These are phyloP conservation scores for Helicorthomorpha holstii DNA, from an alignment of 1,140 invertebrate genomes.

Conservation along the genomic window DNA sequence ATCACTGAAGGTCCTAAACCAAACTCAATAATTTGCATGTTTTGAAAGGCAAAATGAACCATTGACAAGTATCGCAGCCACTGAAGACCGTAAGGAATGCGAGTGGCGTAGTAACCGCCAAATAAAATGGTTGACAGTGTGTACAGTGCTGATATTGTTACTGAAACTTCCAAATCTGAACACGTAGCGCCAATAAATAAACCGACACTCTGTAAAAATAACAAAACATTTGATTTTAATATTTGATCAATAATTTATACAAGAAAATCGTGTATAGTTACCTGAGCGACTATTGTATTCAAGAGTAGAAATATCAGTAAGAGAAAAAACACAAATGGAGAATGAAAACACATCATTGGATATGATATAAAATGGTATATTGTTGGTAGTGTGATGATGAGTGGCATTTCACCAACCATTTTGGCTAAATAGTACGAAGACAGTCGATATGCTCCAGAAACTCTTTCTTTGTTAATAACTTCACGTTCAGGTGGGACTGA, in stretches of 20 bases:
- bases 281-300: conserved; percentile 57
- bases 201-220: conserved; percentile 46
- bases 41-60: conserved; percentile 70
- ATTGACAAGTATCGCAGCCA: conserved; percentile 58
- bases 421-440: conserved; percentile 73
- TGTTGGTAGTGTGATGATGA: conserved; percentile 56
- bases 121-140: conserved; percentile 63
- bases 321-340: conserved; percentile 39
- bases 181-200: conserved; percentile 65
- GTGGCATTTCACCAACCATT: conserved; percentile 62
- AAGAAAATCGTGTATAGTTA: conserved; percentile 17
- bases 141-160: conserved; percentile 60
- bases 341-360: conserved; percentile 48
- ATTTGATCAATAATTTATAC: not conserved
- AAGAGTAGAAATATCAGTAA: conserved; percentile 54
- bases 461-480: conserved; percentile 65
- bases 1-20: conserved; percentile 44
- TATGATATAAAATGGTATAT: conserved; percentile 64
- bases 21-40: conserved; percentile 72
- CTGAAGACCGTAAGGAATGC: conserved; percentile 56
- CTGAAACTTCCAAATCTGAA: conserved; percentile 60
- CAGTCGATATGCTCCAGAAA: conserved; percentile 60
- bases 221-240: conserved; percentile 5
- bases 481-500: conserved; percentile 62
- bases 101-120: conserved; percentile 63